A percentile compares a stretch with the other conserved stretches of the same genome.
phyloP scores from a whole-genome alignment of 2,113 vertebrate species.

The Engystomops pustulosus region DNA sequence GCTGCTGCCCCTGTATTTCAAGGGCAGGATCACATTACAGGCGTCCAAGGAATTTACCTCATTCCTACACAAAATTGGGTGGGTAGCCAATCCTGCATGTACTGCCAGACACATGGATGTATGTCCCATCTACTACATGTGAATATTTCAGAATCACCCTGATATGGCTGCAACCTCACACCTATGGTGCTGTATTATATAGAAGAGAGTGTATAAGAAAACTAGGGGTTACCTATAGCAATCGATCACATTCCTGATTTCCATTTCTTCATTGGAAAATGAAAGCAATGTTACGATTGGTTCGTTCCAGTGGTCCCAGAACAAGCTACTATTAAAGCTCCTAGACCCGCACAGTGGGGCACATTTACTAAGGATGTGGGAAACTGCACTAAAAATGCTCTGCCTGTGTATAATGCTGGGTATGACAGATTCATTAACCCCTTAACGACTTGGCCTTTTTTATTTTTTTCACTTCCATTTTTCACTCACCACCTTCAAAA shows the following conservation, averaged over 20 bases:
- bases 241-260: not conserved
- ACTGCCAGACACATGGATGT: no score
- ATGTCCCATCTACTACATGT: not conserved
- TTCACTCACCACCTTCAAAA: no score
- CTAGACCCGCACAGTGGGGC: no score
- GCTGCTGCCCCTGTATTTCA: slow-evolving; percentile 25
- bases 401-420: no score
- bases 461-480: no score
- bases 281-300: not conserved
- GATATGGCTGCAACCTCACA: not conserved
- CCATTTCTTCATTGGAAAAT: not conserved
- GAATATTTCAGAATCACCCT: not conserved
- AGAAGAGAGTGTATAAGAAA: not conserved
- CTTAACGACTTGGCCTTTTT: no score
- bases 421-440: no score
- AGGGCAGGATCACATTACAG: not conserved
- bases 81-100: not conserved
- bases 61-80: slow-evolving; percentile 47
- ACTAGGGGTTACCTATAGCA: not conserved
- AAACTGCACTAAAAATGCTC: no score
- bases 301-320: no score
- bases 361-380: no score
- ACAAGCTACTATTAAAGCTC: no score
- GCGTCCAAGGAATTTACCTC: slow-evolving; percentile 37
- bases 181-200: not conserved